Base-by-base conservation (phyloP, 2,113 vertebrate species). In the Athene noctua region DNA sequence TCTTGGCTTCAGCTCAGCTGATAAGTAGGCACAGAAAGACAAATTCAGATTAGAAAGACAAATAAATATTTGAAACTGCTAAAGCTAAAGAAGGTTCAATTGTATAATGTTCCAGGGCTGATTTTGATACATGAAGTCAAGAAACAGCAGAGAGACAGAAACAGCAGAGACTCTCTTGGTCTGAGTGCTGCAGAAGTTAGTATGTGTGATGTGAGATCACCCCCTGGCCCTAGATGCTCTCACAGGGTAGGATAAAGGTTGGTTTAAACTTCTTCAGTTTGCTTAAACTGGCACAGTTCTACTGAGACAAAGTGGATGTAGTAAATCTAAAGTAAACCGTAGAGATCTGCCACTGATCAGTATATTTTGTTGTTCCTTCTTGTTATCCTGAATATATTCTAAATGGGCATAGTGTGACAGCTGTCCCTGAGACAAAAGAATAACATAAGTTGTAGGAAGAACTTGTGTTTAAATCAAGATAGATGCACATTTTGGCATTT, bases 31-130 rank as follows among this genome's bases (percentile, higher is more conserved):
- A 94, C 14, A 84, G 88, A 97, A 97, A 80, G 90, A 57, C 73
- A n/a, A n/a, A 90, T 93, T 71, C 61, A 8, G 17, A 74, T 77
- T 55, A 91, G 36, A 94, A 92, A 96, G 77, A 92, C 90, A 94
- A 97, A 96, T 58, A 97, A 97, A 97, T 94, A 95, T 84, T 96
- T 97, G 94, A 92, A 97, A 93, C 19, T 86, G 80, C 96, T 93
- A 93, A 90, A 91, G 59, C 78, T 68, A 55, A 62, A 93, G 92
- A 94, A 90, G 63, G 51, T 92, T 97, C 84, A 75, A 27, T 66
- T 6, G 1, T 73, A 21, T 63, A 47, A 89, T 62, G 47, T 75
- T 95, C 46, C 1, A 5, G 70, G 80, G 68, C 66, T 92, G 54
- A 91, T 88, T 77, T 80, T 75, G 47, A 54, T 36, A 92, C 59